Conservation (phyloP, 2,888 invertebrate species). For the Dichetophora obliterata region DNA sequence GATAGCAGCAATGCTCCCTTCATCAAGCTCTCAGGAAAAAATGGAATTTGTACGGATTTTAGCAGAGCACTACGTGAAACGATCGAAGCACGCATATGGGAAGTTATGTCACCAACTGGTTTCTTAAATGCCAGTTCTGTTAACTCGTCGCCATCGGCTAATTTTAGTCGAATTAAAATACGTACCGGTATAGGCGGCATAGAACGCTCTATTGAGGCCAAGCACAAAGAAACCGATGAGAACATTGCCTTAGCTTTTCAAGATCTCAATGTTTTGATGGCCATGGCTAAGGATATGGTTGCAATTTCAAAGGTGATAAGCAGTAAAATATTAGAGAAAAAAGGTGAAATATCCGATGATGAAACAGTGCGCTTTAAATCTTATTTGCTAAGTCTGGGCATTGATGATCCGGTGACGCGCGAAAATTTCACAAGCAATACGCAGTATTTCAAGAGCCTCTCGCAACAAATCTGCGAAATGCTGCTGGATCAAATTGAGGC, state of each 20-base stretch:
- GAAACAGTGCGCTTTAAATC: conserved; percentile 97
- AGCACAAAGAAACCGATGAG: conserved; percentile 90
- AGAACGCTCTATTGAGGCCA: conserved; percentile 90
- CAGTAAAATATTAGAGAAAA: conserved; percentile 90
- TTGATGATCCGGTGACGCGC: conserved; percentile 97
- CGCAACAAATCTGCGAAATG: conserved; percentile 87
- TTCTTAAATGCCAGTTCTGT: background rate
- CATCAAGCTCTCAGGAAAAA: conserved; percentile 88
- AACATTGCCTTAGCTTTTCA: conserved; percentile 95
- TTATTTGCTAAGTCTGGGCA: conserved; percentile 95
- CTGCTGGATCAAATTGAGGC: conserved; percentile 86
- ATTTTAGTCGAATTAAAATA: conserved; percentile 70
- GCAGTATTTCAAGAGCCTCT: conserved; percentile 86
- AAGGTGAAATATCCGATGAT: conserved; percentile 96
- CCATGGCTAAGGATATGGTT: conserved; percentile 98
- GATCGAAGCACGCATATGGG: conserved; percentile 77
- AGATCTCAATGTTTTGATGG: conserved; percentile 94
- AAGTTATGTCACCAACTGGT: conserved; percentile 60
- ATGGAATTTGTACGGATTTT: conserved; percentile 80
- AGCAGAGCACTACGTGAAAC: conserved; percentile 76
- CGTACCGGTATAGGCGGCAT: conserved; percentile 95
- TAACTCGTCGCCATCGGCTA: background rate
- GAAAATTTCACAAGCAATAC: conserved; percentile 88
- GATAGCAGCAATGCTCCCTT: conserved; percentile 79
- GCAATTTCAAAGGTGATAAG: conserved; percentile 91